These are phyloP conservation scores for Cepaea nemoralis DNA, from an alignment of 1,140 invertebrate genomes.

Conservation along the genomic window DNA sequence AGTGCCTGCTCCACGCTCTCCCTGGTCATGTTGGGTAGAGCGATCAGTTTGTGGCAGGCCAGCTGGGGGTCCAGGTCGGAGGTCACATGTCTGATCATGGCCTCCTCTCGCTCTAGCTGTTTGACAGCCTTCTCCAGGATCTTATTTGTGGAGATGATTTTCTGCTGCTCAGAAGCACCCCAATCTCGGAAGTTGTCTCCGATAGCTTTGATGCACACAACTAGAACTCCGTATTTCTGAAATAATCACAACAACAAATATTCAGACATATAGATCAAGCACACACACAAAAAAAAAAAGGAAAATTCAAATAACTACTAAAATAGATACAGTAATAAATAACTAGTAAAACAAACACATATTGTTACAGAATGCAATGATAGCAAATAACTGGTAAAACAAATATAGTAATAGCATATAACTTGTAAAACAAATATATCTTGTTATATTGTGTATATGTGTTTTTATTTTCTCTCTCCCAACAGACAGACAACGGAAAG, in stretches of 20 bases:
- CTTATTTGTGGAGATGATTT: constrained; percentile 5
- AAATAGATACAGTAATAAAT: no score
- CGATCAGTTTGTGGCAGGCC: constrained; percentile 38
- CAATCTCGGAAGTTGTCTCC: constrained; percentile 45
- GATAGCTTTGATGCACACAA: constrained; percentile 45
- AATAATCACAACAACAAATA: background rate
- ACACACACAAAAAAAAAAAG: no score
- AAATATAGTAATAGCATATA: no score
- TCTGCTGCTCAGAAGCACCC: constrained; percentile 24
- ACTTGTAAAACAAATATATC: no score
- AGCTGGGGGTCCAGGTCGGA: constrained; percentile 29
- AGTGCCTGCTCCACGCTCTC: constrained; percentile 30
- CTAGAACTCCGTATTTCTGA: constrained; percentile 37
- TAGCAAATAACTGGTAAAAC: no score
- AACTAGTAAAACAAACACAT: no score
- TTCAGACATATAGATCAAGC: no score
- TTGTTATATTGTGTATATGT: no score
- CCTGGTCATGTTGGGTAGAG: constrained; percentile 40
- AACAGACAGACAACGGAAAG: no score
- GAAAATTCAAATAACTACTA: no score
- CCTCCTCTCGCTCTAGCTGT: constrained; percentile 43
- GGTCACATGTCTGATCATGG: constrained; percentile 41
- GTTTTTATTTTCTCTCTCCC: no score
- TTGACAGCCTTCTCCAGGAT: constrained; percentile 42
- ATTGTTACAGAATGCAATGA: no score